Conservation (phyloP, 2,888 invertebrate species). For the Nomada hirtipes region DNA sequence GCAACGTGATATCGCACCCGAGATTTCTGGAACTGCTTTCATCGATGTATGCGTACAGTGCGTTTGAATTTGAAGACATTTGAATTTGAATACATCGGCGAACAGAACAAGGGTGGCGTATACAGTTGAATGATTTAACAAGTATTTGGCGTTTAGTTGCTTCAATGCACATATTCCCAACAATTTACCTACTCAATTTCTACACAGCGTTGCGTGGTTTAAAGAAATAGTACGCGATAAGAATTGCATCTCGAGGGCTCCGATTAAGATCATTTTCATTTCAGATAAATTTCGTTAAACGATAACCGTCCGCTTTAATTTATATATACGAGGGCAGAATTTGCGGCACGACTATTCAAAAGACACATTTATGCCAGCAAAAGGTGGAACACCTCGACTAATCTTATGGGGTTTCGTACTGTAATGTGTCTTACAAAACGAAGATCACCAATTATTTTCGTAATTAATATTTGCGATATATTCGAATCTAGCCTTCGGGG, state of each 20-base stretch:
- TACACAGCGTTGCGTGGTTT: background rate
- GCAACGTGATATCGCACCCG: background rate
- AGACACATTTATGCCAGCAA: no score
- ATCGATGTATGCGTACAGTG: background rate
- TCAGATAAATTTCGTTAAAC: background rate
- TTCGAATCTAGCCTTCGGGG: background rate
- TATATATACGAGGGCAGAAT: background rate
- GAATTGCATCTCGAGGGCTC: background rate
- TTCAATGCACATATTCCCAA: no score
- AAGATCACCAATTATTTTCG: no score
- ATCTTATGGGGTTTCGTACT: no score
- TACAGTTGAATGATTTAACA: no score
- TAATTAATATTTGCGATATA: background rate
- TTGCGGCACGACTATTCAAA: no score
- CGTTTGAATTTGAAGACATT: background rate
- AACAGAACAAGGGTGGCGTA: no score
- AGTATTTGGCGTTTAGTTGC: background rate
- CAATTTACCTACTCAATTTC: background rate
- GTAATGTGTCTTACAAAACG: no score
- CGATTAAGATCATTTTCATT: background rate
- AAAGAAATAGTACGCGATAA: background rate
- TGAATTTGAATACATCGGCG: no score
- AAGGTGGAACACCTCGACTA: no score
- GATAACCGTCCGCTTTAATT: background rate
- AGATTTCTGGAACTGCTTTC: constrained; percentile 13